Evolutionary conservation across 2,888 invertebrate species (phyloP).

Genomic region (Oeneis ivallda): DNA sequence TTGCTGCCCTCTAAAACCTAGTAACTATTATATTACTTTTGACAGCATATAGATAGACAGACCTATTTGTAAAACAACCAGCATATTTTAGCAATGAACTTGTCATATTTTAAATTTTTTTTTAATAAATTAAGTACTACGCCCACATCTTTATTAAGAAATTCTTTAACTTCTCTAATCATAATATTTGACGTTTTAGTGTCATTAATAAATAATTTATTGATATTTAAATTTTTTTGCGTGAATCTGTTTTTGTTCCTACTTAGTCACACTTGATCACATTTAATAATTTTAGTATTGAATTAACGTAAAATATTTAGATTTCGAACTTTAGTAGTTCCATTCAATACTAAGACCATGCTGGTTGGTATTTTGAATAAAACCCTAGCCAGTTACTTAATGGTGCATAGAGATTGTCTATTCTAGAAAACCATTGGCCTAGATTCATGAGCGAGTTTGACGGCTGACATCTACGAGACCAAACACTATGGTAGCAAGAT

Average conservation of each 20-base stretch:
- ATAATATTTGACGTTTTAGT: too few species aligned
- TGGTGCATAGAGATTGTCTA: neutral
- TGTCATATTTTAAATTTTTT: neutral
- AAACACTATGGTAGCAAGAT: slow-evolving; percentile 46
- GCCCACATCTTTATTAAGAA: too few species aligned
- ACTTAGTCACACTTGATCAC: too few species aligned
- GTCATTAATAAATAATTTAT: too few species aligned
- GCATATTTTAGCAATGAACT: neutral
- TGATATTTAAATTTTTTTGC: too few species aligned
- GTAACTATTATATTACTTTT: slow-evolving; percentile 6
- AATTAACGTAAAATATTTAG: neutral
- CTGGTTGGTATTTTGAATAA: neutral
- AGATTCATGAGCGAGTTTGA: slow-evolving; percentile 41
- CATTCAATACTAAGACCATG: neutral
- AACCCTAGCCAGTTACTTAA: slow-evolving; percentile 1
- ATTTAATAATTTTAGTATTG: too few species aligned
- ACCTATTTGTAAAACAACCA: neutral
- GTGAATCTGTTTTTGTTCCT: too few species aligned
- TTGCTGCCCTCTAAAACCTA: slow-evolving; percentile 12
- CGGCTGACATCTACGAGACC: slow-evolving; percentile 55
- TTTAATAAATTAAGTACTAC: too few species aligned
- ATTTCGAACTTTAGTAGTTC: neutral
- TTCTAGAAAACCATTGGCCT: slow-evolving; percentile 19
- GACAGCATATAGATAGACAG: neutral
- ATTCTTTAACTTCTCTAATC: too few species aligned